These are phyloP conservation scores for Malacoctenus gilli DNA, from an alignment of 2,797 vertebrate species.

Conservation along the genomic window DNA sequence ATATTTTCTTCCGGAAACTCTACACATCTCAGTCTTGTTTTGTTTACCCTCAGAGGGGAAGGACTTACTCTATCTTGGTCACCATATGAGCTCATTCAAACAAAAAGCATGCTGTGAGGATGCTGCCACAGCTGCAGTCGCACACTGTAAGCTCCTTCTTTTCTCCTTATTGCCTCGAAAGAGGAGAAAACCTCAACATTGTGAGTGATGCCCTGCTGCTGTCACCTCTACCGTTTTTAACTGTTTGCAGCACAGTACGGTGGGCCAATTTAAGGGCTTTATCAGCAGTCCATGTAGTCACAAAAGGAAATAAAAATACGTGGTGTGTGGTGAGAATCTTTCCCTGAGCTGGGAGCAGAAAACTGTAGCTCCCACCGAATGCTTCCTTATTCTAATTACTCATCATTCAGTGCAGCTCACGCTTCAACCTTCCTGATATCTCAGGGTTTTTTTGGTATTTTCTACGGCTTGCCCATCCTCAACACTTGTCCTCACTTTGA, in stretches of 20 bases:
- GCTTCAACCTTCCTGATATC: conserved; percentile 28
- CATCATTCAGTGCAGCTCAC: conserved; percentile 39
- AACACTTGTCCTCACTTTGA: conserved; percentile 31
- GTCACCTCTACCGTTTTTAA: conserved; percentile 3
- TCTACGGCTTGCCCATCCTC: conserved; percentile 3
- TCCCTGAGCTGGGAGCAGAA: conserved; percentile 41
- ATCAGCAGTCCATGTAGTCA: conserved; percentile 19
- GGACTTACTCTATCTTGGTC: conserved; percentile 33
- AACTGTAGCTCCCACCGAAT: conserved; percentile 46
- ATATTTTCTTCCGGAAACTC: background rate
- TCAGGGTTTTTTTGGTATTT: conserved; percentile 24
- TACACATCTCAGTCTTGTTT: conserved; percentile 9
- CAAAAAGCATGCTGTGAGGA: conserved; percentile 15
- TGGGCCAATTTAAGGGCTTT: conserved; percentile 27
- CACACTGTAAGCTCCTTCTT: background rate
- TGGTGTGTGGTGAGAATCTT: conserved; percentile 31
- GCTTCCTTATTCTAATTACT: conserved; percentile 54
- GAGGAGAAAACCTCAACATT: conserved; percentile 1
- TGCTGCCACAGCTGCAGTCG: conserved; percentile 21
- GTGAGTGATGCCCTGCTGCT: conserved; percentile 11
- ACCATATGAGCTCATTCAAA: conserved; percentile 33
- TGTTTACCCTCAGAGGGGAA: conserved; percentile 26
- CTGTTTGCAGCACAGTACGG: conserved; percentile 3
- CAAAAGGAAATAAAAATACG: conserved; percentile 33
- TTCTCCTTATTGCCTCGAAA: conserved; percentile 1